Evolutionary conservation across 2,797 vertebrate genomes (phyloP).

Genomic region (Mionectes olivaceus): DNA sequence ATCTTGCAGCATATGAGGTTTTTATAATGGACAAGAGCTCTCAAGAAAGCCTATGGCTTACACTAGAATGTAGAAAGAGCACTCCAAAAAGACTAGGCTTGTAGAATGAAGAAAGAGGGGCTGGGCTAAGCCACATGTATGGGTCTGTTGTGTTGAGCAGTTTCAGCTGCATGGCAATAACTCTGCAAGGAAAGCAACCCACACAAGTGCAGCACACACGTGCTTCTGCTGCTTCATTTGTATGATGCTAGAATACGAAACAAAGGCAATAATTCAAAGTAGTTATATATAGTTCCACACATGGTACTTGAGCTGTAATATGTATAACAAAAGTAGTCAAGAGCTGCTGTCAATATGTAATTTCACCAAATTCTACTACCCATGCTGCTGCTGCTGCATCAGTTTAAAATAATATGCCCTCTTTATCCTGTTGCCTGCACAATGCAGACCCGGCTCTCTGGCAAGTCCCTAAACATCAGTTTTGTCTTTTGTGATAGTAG

Average conservation of each 20-base stretch:
- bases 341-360: background rate
- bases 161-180: background rate
- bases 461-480: background rate
- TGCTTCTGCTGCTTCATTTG: background rate
- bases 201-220: background rate
- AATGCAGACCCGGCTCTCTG: background rate
- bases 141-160: background rate
- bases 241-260: background rate
- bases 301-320: background rate
- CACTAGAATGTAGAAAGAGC: background rate
- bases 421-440: background rate
- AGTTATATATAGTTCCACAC: background rate
- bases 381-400: background rate
- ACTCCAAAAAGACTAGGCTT: background rate
- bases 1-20: background rate
- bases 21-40: background rate
- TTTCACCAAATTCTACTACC: background rate
- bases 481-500: background rate
- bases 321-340: background rate
- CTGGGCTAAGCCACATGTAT: background rate
- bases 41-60: background rate
- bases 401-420: conserved; percentile 36
- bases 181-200: background rate
- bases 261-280: background rate
- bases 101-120: background rate